Evolutionary conservation across 2,797 vertebrate genomes (phyloP), one percentile per base, ranked within the genome.

Genomic region (Amazona ochrocephala): DNA sequence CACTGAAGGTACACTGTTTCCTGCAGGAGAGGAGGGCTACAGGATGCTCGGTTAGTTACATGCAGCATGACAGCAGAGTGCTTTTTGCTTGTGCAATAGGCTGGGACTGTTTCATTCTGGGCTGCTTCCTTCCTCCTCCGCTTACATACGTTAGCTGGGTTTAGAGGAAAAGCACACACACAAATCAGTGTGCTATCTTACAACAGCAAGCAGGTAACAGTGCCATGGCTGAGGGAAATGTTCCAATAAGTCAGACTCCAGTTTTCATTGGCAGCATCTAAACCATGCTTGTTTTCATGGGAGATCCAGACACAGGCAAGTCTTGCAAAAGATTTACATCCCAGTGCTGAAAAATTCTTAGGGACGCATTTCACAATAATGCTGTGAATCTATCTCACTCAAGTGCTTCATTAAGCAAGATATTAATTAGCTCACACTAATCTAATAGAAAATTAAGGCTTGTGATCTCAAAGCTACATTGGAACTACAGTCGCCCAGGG

Each of bases 391-490:
- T 56, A 19, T 87, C 42, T 83, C 11, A 0, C 54, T 89, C 53
- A 92, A 75, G 61, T 76, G 80, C 61, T 93, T 94, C 39, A 44
- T 62, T 79, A 87, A 42, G 48, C 74, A 87, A 93, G 65, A 94
- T 22, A 37, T 34, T 76, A 94, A 66, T 91, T 95, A 93, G 48
- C 39, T 83, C 18, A 62, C 50, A 60, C 39, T 89, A 93, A 65
- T 80, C 73, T 87, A 92, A 47, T 54, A 94, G 58, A 95, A 96
- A 97, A 93, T 93, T 96, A 96, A 97, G 96, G 95, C 95, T 89
- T 93, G 71, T 79, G 76, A 89, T 95, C 50, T 90, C 68, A 94
- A 94, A 96, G 84, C 81, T 94, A 87, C 89, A 89, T 39, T 68
- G 75, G 61, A 93, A 92, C 75, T 95, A 77, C 30, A 95, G 70